Evolutionary conservation across 2,888 invertebrate species (phyloP).

Genomic region (Selenia dentaria): DNA sequence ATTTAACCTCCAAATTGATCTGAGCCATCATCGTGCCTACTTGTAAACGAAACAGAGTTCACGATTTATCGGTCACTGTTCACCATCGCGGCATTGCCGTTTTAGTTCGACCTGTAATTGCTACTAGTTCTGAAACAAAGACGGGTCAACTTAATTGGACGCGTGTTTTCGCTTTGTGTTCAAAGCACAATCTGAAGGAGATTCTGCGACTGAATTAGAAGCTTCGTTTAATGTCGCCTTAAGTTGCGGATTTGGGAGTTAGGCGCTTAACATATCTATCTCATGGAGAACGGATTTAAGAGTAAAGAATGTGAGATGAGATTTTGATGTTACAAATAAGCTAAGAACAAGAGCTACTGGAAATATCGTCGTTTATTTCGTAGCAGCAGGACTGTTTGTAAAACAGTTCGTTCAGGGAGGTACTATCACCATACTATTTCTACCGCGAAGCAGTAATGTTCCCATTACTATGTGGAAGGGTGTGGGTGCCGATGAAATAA

Average conservation of each 20-base stretch:
- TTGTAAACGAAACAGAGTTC: conserved; percentile 1
- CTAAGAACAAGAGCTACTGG: no score
- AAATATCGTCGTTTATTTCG: no score
- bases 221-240: conserved; percentile 15
- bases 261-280: conserved; percentile 19
- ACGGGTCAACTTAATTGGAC: conserved; percentile 29
- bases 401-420: no score
- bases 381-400: no score
- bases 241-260: conserved; percentile 22
- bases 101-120: conserved; percentile 6
- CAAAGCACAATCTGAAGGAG: conserved; percentile 25
- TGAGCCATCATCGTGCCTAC: conserved; percentile 1
- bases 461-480: no score
- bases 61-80: conserved; percentile 1
- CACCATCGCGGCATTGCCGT: neutral
- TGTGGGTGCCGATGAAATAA: no score
- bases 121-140: neutral
- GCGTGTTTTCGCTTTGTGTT: conserved; percentile 30
- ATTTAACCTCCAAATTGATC: conserved; percentile 9
- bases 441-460: no score
- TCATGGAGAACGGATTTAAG: conserved; percentile 12
- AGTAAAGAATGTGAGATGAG: neutral
- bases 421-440: no score
- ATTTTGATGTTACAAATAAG: no score
- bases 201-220: conserved; percentile 18